Base-by-base conservation (phyloP, 1,140 invertebrate genomes). In the Pomacea maculata region DNA sequence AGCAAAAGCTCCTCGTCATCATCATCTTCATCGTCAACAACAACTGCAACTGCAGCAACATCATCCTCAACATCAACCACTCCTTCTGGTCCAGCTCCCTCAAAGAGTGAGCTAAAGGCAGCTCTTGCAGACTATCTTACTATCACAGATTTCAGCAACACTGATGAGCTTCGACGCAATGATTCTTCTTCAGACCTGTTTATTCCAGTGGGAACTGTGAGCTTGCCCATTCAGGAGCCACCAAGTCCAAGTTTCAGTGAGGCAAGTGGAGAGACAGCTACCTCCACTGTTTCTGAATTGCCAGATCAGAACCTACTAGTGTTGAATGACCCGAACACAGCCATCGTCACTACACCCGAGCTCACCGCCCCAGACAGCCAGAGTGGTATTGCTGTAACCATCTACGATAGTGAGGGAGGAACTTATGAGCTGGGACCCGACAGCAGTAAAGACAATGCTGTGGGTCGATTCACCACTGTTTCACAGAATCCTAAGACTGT, bases 131-230 rank as follows among this genome's bases (percentile, higher is more conserved):
- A 71, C 73, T 83, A 83, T 73, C 80, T 83, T n/a, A 83, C 82
- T 70, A 83, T 83, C 73, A 81, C 82, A 12, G 82, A 83, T n/a
- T 83, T 81, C 77, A 83, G 75, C 34, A 80, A 80, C 29, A 81
- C 80, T 15, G 82, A 83, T 67, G 82, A 83, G 45, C 79, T 83
- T 34, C 79, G 79, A 55, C 79, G 82, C 64, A 78, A 73, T 21
- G 82, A 83, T 57, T 83, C 82, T 65, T 80, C 80, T 76, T 83
- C 82, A 10, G 82, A 83, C 68, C 80, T 83, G 25, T 83, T 83
- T 72, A 83, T 83, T 52, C 82, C 82, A 29, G 82, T 83, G 1
- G 82, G 82, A 71, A 83, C 82, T 12, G 80, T 83, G 21, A 81
- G 79, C 55, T 64, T 83, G 75, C 64, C 68, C 64, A 76, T 81